Conservation (phyloP, 2,797 vertebrate species). For the Muraenolepis orangiensis region DNA sequence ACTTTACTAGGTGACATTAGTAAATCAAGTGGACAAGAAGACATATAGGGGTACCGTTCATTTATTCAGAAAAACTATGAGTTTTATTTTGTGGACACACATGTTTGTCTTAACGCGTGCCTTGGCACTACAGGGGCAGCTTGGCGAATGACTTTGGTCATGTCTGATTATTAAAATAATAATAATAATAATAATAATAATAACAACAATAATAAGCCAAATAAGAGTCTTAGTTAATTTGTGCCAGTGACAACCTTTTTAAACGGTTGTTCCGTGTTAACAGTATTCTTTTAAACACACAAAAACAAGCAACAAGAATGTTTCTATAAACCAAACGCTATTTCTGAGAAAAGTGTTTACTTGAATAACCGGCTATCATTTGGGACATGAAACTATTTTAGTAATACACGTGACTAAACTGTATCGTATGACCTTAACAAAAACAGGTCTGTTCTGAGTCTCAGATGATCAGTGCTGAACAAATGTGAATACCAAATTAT, state of each 20-base stretch:
- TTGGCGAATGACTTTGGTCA: constrained; percentile 48
- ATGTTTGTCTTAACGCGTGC: constrained; percentile 60
- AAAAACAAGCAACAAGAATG: constrained; percentile 43
- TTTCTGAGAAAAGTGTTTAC: constrained; percentile 42
- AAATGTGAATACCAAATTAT: constrained; percentile 5
- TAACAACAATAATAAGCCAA: not conserved
- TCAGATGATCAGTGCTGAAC: not conserved
- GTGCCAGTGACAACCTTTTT: constrained; percentile 52
- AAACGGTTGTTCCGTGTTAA: constrained; percentile 15
- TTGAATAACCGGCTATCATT: constrained; percentile 46
- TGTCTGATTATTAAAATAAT: constrained; percentile 42
- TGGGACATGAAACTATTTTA: constrained; percentile 29
- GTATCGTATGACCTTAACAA: constrained; percentile 24
- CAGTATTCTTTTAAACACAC: constrained; percentile 34
- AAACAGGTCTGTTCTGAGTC: constrained; percentile 26
- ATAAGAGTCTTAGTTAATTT: constrained; percentile 21
- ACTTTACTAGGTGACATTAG: constrained; percentile 1
- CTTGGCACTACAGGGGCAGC: constrained; percentile 69
- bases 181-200: too few species aligned
- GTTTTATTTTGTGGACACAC: constrained; percentile 39
- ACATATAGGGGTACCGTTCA: not conserved
- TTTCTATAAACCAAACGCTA: constrained; percentile 44
- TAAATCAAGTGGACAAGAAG: not conserved
- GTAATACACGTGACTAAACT: constrained; percentile 23
- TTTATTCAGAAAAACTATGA: constrained; percentile 12